Percentiles rank a stretch among this genome's conserved stretches.
Conservation (phyloP, 2,888 invertebrate species). For the Nomada flava region DNA sequence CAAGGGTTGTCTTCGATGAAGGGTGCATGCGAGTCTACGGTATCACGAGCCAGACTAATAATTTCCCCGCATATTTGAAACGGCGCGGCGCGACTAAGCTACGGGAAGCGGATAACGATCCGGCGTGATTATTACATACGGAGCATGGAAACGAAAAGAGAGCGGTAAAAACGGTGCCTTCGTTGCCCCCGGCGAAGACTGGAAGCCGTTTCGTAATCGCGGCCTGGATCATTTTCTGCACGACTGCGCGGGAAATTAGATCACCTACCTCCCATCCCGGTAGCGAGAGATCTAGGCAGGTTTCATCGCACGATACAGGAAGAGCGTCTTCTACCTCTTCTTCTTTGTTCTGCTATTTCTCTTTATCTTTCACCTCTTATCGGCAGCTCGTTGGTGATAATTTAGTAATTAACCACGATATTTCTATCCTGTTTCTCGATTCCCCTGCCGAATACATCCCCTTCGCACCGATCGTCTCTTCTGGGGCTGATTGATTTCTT, state of each 20-base stretch:
- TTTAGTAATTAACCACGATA: slow-evolving; percentile 64
- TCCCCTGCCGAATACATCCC: slow-evolving; percentile 10
- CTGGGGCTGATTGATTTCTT: slow-evolving; percentile 1
- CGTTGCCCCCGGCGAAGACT: slow-evolving; percentile 80
- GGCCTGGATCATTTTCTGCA: slow-evolving; percentile 83
- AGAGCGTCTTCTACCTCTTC: slow-evolving; percentile 60
- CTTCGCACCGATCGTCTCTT: not conserved
- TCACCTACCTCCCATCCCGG: slow-evolving; percentile 81
- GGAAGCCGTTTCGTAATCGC: slow-evolving; percentile 83
- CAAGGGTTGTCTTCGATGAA: not conserved
- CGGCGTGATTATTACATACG: slow-evolving; percentile 60
- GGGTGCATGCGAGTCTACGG: slow-evolving; percentile 8
- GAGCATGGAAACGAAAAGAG: slow-evolving; percentile 71
- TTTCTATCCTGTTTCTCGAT: slow-evolving; percentile 30
- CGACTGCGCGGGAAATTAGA: slow-evolving; percentile 84
- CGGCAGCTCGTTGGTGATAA: slow-evolving; percentile 66
- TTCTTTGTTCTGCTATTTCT: slow-evolving; percentile 30
- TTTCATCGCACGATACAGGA: slow-evolving; percentile 72
- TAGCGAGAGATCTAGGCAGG: slow-evolving; percentile 77
- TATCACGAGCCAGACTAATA: slow-evolving; percentile 27
- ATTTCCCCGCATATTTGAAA: slow-evolving; percentile 57
- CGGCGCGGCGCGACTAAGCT: slow-evolving; percentile 60
- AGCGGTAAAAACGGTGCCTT: slow-evolving; percentile 74
- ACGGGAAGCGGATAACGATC: slow-evolving; percentile 70
- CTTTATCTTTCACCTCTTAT: slow-evolving; percentile 38